Evolutionary conservation across 1,140 invertebrate species (phyloP).

Genomic region (Bombus waltoni): DNA sequence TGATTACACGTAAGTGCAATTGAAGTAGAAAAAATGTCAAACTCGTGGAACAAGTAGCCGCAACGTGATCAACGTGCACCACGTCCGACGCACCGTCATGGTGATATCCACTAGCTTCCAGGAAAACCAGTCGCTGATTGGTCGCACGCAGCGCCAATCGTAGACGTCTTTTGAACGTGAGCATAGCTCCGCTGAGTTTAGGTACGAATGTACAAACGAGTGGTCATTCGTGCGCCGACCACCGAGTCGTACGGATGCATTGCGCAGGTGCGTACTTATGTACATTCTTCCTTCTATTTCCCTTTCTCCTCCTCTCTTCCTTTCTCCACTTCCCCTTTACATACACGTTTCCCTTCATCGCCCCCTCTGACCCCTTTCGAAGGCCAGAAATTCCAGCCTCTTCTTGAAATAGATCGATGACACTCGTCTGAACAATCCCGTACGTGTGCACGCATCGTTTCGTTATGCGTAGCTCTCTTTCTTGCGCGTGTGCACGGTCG

Average conservation of each 20-base stretch:
- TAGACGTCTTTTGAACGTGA: background rate
- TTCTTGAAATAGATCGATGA: constrained; percentile 82
- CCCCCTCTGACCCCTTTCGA: constrained; percentile 58
- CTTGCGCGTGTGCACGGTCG: background rate
- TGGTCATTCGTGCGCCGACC: constrained; percentile 71
- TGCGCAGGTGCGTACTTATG: constrained; percentile 60
- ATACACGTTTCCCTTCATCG: constrained; percentile 36
- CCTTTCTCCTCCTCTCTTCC: constrained; percentile 47
- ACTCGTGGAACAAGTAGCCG: background rate
- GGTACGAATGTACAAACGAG: constrained; percentile 31
- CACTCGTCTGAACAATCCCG: constrained; percentile 78
- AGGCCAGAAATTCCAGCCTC: constrained; percentile 80
- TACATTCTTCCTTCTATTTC: constrained; percentile 50
- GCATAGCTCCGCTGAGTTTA: constrained; percentile 41
- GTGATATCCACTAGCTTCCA: constrained; percentile 27
- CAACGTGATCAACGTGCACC: constrained; percentile 14
- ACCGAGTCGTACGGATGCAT: constrained; percentile 64
- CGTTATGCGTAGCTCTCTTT: background rate
- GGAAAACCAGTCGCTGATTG: constrained; percentile 42
- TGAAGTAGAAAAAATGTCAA: background rate
- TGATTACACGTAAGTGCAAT: too few relatives aligned
- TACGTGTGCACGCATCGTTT: constrained; percentile 54
- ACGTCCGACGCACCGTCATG: constrained; percentile 19
- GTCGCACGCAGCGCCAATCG: constrained; percentile 52
- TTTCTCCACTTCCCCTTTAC: constrained; percentile 27